phyloP scores from a whole-genome alignment of 2,888 invertebrate genomes.

The Calephelis perditalis region DNA sequence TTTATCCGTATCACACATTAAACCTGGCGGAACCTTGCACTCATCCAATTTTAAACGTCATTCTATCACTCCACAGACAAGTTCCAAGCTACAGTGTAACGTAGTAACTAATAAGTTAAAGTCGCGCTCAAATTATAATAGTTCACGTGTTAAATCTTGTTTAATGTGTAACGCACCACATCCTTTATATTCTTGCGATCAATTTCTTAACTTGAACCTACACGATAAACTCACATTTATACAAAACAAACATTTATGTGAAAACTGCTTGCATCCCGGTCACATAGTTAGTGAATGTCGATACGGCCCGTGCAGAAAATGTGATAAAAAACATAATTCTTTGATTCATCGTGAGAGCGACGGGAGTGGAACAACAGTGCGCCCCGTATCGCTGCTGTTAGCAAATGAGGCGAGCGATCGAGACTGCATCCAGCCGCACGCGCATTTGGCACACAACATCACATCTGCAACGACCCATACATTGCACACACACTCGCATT shows the following conservation, averaged over 20 bases:
- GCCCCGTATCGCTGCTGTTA: not conserved
- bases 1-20: constrained; percentile 3
- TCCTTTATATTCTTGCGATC: constrained; percentile 4
- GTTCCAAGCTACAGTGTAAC: not conserved
- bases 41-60: not conserved
- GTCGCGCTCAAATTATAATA: not conserved
- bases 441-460: too few relatives aligned
- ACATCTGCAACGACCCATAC: too few relatives aligned
- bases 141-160: not conserved
- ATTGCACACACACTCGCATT: too few relatives aligned
- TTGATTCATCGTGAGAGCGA: constrained; percentile 12
- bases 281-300: constrained; percentile 9
- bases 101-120: not conserved
- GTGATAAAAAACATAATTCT: constrained; percentile 13
- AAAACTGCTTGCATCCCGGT: constrained; percentile 13
- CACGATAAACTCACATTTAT: constrained; percentile 3
- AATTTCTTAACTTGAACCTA: not conserved
- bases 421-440: too few relatives aligned
- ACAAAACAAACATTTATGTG: constrained; percentile 10
- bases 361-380: not conserved
- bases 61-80: not conserved
- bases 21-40: not conserved
- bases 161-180: constrained; percentile 8
- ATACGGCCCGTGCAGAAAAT: constrained; percentile 12
- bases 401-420: too few relatives aligned